These are phyloP conservation scores for Cephus spinipes DNA, from an alignment of 2,888 invertebrate species.

Conservation along the genomic window DNA sequence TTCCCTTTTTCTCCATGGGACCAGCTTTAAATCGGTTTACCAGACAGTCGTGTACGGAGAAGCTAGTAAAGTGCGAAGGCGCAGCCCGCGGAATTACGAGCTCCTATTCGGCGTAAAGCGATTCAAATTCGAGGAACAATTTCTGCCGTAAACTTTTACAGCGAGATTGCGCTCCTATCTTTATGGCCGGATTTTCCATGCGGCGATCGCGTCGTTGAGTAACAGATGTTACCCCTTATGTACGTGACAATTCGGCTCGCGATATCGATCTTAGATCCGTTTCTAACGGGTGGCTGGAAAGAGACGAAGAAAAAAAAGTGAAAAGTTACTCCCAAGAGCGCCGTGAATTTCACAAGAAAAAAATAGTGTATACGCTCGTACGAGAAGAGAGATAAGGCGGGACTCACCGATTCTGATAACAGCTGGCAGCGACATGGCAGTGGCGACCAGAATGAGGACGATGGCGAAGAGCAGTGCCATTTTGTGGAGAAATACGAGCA, in stretches of 20 bases:
- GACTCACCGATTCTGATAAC: conserved; percentile 65
- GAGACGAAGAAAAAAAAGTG: not conserved
- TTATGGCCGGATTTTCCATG: not conserved
- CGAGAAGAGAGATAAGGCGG: not conserved
- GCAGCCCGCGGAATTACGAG: not conserved
- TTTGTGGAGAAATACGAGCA: conserved; percentile 35
- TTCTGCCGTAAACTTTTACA: conserved; percentile 1
- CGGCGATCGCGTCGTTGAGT: not conserved
- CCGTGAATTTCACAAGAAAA: not conserved
- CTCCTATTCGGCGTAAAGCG: not conserved
- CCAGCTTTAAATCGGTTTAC: not conserved
- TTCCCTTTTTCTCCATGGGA: not conserved
- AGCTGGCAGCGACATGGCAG: conserved; percentile 64
- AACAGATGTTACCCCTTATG: not conserved
- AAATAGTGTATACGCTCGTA: not conserved
- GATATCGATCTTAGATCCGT: conserved; percentile 1
- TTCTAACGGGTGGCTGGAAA: not conserved
- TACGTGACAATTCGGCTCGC: not conserved
- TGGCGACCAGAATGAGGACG: conserved; percentile 63
- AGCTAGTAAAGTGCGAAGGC: not conserved
- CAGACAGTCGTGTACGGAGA: not conserved
- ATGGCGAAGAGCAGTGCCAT: conserved; percentile 64
- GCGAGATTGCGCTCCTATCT: not conserved
- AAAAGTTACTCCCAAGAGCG: not conserved
- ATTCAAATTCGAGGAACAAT: conserved; percentile 6